Evolutionary conservation across 2,888 invertebrate genomes (phyloP).

Genomic region (Bombyx huttoni): DNA sequence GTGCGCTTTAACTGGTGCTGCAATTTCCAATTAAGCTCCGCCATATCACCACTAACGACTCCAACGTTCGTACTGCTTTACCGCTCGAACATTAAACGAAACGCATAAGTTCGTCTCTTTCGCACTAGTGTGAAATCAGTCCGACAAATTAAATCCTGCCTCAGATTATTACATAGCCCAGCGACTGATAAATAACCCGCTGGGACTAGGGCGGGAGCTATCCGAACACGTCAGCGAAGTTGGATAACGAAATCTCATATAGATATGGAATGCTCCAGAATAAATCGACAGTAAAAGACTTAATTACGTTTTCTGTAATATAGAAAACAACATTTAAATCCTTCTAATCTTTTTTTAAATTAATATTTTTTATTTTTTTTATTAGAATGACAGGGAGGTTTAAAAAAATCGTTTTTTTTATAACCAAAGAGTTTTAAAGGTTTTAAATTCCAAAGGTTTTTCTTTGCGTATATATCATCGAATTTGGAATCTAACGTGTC

Average conservation of each 20-base stretch:
- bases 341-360: too few relatives aligned
- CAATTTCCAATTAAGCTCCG: conserved; percentile 47
- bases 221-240: conserved; percentile 23
- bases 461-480: too few relatives aligned
- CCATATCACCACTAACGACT: conserved; percentile 56
- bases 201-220: conserved; percentile 32
- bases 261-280: neutral
- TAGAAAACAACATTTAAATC: too few relatives aligned
- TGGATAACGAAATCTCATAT: conserved; percentile 3
- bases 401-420: too few relatives aligned
- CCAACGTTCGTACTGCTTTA: conserved; percentile 14
- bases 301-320: neutral
- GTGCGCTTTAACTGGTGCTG: conserved; percentile 1
- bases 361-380: too few relatives aligned
- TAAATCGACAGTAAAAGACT: neutral
- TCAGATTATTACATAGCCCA: conserved; percentile 81
- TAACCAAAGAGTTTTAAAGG: too few relatives aligned
- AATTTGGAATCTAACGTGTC: too few relatives aligned
- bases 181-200: conserved; percentile 77
- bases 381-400: too few relatives aligned
- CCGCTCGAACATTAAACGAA: conserved; percentile 15
- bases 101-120: conserved; percentile 20
- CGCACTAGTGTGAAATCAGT: conserved; percentile 76
- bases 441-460: too few relatives aligned
- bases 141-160: conserved; percentile 81